These are phyloP conservation scores for Metalampra italica DNA, from an alignment of 2,888 invertebrate species.

Conservation along the genomic window DNA sequence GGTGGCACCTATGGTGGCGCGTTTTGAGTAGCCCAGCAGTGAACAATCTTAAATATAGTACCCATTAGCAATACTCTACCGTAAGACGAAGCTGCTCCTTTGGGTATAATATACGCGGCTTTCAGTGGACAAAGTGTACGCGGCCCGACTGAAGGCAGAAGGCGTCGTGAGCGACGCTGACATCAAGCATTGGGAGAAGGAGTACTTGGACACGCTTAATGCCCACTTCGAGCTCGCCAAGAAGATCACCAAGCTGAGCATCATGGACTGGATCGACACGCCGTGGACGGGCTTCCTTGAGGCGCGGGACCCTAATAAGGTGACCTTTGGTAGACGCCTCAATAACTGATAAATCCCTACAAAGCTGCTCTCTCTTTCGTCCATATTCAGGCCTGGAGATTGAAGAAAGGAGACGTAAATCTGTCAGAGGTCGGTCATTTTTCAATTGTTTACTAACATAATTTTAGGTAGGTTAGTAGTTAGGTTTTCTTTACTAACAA, in stretches of 20 bases:
- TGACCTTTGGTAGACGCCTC: slow-evolving; percentile 12
- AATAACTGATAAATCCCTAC: neutral
- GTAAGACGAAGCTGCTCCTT: no score
- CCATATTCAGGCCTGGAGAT: no score
- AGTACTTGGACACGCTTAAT: slow-evolving; percentile 62
- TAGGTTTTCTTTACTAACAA: no score
- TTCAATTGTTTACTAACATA: no score
- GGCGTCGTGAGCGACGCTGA: slow-evolving; percentile 85
- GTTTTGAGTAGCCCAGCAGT: no score
- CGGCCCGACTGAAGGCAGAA: slow-evolving; percentile 83
- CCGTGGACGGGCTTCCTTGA: slow-evolving; percentile 96
- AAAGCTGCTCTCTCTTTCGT: no score
- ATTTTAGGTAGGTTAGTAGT: no score
- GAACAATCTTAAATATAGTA: no score
- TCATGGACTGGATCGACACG: slow-evolving; percentile 97
- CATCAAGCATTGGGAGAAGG: slow-evolving; percentile 74
- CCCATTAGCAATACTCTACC: no score
- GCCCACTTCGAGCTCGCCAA: slow-evolving; percentile 65
- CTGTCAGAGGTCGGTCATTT: no score
- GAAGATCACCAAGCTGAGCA: slow-evolving; percentile 72
- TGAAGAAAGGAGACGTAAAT: no score
- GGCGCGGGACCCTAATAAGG: slow-evolving; percentile 87
- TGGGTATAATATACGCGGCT: neutral
- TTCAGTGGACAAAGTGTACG: slow-evolving; percentile 84
- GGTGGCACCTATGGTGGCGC: no score